phyloP scores from a whole-genome alignment of 2,888 invertebrate genomes.

The Stegana nigrithorax region DNA sequence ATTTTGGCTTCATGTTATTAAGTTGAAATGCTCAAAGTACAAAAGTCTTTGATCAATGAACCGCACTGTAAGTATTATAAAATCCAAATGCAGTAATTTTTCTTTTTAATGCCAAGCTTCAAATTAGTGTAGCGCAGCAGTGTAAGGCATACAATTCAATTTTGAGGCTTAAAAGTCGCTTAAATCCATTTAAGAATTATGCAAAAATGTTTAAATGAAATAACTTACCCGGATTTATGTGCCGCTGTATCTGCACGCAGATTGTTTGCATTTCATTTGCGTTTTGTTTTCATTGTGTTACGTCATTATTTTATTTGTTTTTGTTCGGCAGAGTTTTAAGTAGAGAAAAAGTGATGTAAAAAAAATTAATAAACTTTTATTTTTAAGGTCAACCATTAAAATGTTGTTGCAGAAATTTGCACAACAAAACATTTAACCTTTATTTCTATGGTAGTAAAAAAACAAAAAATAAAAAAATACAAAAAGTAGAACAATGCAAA shows the following conservation, averaged over 20 bases:
- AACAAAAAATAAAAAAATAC: not conserved
- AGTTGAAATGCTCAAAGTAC: not conserved
- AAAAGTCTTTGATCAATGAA: conserved; percentile 51
- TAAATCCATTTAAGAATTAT: too few species aligned
- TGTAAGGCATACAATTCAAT: too few species aligned
- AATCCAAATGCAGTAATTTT: too few species aligned
- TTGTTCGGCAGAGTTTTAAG: too few species aligned
- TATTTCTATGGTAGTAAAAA: not conserved
- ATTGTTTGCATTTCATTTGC: not conserved
- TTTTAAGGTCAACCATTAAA: conserved; percentile 12
- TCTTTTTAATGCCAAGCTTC: too few species aligned
- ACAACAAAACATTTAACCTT: not conserved
- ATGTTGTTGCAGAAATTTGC: not conserved
- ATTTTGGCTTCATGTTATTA: conserved; percentile 4
- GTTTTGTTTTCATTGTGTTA: not conserved
- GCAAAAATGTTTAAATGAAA: conserved; percentile 25
- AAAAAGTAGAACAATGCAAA: not conserved
- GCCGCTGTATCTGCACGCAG: conserved; percentile 45
- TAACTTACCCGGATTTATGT: conserved; percentile 54
- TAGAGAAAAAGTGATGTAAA: too few species aligned
- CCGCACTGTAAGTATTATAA: too few species aligned
- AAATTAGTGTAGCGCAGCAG: too few species aligned
- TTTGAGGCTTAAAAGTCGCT: too few species aligned
- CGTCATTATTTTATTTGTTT: too few species aligned
- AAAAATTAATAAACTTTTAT: conserved; percentile 37